These are phyloP conservation scores for Spialia ferax DNA, from an alignment of 2,888 invertebrate species.

Conservation along the genomic window DNA sequence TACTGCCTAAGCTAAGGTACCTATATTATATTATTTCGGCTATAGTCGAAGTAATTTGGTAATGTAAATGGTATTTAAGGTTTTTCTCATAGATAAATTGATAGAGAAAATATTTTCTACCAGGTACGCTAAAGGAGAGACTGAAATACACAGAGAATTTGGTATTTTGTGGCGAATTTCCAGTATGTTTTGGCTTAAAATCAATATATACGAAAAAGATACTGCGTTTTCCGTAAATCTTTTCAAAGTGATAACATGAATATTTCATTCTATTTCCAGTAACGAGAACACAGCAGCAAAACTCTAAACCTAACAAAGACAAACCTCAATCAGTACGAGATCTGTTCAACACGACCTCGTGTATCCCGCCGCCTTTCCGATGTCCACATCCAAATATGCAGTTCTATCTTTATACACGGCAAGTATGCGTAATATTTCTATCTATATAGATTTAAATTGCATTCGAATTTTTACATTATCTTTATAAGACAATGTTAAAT, in stretches of 20 bases:
- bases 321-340: conserved; percentile 87
- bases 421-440: conserved; percentile 40
- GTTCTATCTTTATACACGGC: conserved; percentile 94
- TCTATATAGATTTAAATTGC: neutral
- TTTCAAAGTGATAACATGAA: neutral
- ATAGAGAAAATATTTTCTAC: too few species aligned
- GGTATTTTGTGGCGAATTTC: too few species aligned
- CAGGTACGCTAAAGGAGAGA: too few species aligned
- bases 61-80: too few species aligned
- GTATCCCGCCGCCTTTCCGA: conserved; percentile 92
- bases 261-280: conserved; percentile 55
- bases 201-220: too few species aligned
- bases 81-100: too few species aligned
- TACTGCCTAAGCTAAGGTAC: too few species aligned
- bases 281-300: conserved; percentile 69
- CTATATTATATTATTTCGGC: too few species aligned
- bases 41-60: too few species aligned
- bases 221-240: too few species aligned
- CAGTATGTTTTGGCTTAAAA: too few species aligned
- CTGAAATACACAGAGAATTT: too few species aligned
- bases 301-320: conserved; percentile 60
- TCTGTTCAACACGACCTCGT: conserved; percentile 92
- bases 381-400: conserved; percentile 95
- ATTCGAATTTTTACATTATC: neutral
- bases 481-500: neutral